Evolutionary conservation across 2,888 invertebrate genomes (phyloP), one percentile per base, ranked within the genome.

Genomic region (Leuctra nigra): DNA sequence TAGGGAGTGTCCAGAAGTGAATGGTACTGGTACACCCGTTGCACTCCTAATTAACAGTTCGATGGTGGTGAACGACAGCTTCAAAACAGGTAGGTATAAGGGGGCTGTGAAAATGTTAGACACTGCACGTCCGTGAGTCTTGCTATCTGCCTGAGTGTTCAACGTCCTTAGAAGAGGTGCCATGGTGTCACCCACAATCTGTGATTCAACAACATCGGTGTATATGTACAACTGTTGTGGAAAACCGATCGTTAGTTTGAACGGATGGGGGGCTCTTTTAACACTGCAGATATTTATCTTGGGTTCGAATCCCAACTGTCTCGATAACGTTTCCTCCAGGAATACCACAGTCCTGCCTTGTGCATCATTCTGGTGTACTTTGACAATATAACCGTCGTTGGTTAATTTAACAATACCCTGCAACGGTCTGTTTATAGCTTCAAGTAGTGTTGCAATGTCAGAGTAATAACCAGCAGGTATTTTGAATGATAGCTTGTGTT

Each of bases 121-220:
- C 11, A 29, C 11, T 29, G 6, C 7, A 7, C 11, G 7, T 11
- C 29, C 29, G 11, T 7, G 11, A 29, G 7, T 29, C 6, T 29
- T 7, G 6, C 11, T 29, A 6, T 29, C 11, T 6, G 11, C 6
- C 6, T 63, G 61, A 0, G 65, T 50, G 20, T 60, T 59, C 1
- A 66, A 63, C 14, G 67, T 62, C n/a, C 66, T 56, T 11, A 67
- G 20, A 13, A 68, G 58, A 1, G 62, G 59, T 11, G 65, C 61
- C 29, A 61, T 35, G 4, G 58, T 56, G 52, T 66, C 64, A n/a
- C 69, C 66, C 1, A 65, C 59, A 4, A 18, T 18, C 18, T 41
- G 41, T 14, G 18, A 2, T 41, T 41, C 41, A 11, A 41, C 18
- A 20, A 67, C 56, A 53, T 67, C 63, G 18, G 62, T 58, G 60